Evolutionary conservation across 2,888 invertebrate genomes (phyloP).

Genomic region (Tetragonula carbonaria): DNA sequence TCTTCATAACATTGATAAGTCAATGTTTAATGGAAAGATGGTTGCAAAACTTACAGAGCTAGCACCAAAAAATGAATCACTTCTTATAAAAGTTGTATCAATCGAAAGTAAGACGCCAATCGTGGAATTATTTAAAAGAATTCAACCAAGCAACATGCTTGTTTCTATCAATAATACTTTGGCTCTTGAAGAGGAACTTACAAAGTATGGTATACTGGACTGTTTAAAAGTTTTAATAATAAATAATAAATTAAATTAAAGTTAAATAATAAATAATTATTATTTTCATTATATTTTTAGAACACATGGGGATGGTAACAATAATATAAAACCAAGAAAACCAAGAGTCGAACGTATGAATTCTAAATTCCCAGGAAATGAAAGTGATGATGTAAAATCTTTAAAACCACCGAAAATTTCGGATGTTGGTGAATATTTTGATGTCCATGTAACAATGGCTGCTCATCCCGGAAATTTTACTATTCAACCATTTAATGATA

Average conservation of each 20-base stretch:
- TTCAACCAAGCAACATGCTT: conserved; percentile 87
- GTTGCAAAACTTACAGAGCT: neutral
- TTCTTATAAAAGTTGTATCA: conserved; percentile 9
- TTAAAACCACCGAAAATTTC: conserved; percentile 84
- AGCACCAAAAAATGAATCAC: too few species aligned
- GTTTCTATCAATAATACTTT: conserved; percentile 90
- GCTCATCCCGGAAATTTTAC: conserved; percentile 91
- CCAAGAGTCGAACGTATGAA: conserved; percentile 65
- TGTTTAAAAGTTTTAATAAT: neutral
- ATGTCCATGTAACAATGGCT: conserved; percentile 90
- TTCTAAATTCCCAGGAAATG: conserved; percentile 50
- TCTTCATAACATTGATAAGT: too few species aligned
- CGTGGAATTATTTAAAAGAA: conserved; percentile 90
- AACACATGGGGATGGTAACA: conserved; percentile 74
- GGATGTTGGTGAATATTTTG: conserved; percentile 86
- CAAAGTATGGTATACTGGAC: conserved; percentile 79
- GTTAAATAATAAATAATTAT: neutral
- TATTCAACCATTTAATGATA: conserved; percentile 82
- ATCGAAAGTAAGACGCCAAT: conserved; percentile 79
- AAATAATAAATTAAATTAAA: neutral
- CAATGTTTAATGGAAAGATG: too few species aligned
- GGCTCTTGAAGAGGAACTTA: conserved; percentile 85
- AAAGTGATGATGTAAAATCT: conserved; percentile 53
- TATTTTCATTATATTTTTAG: conserved; percentile 26
- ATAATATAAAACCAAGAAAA: conserved; percentile 72